Conservation (phyloP, 1,140 invertebrate species). For the Bombus ignitus region DNA sequence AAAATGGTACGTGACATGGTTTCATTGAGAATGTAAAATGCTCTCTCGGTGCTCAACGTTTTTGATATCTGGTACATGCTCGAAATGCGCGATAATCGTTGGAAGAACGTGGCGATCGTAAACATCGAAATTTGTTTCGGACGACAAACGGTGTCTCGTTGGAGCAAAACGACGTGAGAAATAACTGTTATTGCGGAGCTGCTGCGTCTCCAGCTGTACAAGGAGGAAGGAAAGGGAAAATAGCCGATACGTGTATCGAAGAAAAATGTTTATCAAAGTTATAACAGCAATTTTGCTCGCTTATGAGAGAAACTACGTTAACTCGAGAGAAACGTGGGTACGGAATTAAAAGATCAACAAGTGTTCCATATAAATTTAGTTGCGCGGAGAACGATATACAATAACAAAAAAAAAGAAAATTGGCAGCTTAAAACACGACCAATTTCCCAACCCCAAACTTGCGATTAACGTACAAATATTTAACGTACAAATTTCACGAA, state of each 20-base stretch:
- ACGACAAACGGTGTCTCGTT: not conserved
- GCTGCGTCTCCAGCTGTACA: too few relatives aligned
- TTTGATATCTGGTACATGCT: not conserved
- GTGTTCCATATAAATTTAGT: not conserved
- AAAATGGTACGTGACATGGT: not conserved
- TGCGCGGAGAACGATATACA: not conserved
- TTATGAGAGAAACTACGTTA: not conserved
- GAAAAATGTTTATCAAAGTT: not conserved
- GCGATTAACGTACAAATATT: not conserved
- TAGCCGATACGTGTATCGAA: not conserved
- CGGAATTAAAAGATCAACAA: not conserved
- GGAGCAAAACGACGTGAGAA: not conserved
- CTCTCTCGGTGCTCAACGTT: not conserved
- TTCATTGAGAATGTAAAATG: not conserved
- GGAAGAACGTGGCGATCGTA: not conserved
- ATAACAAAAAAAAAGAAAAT: not conserved
- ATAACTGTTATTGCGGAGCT: not conserved
- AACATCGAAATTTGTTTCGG: slow-evolving; percentile 3
- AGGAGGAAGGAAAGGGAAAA: not conserved
- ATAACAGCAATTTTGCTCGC: not conserved
- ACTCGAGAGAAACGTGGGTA: not conserved
- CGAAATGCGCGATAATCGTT: not conserved
- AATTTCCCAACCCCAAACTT: not conserved
- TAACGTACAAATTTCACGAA: not conserved
- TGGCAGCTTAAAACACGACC: not conserved